A percentile compares a stretch with the other conserved stretches of the same genome.
These are phyloP conservation scores for Lepus townsendii DNA, from an alignment of 2,797 vertebrate genomes.

Conservation along the genomic window DNA sequence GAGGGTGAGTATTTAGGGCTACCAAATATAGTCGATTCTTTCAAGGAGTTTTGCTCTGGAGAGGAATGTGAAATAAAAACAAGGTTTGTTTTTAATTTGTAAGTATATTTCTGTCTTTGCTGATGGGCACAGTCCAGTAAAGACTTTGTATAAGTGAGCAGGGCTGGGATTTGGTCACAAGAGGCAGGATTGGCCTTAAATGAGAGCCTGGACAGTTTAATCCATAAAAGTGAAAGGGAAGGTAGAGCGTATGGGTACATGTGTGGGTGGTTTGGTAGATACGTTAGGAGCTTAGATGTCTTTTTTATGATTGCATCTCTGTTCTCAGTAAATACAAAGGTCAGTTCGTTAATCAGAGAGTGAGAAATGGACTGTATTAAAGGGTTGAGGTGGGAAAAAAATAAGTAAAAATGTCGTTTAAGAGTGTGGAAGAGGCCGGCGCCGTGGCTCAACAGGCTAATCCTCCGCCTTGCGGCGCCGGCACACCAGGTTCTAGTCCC, in stretches of 20 bases:
- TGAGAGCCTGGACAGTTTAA: neutral
- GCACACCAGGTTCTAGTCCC: no score
- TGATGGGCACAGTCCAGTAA: neutral
- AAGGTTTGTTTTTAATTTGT: neutral
- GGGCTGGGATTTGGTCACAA: neutral
- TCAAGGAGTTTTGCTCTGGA: neutral
- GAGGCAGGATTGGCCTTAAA: neutral
- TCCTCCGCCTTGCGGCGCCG: no score
- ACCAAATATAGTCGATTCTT: neutral
- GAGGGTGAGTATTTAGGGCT: neutral
- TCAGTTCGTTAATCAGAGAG: neutral
- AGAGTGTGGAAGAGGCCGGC: neutral
- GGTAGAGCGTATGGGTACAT: neutral
- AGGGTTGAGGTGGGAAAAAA: neutral
- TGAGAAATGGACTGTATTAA: neutral
- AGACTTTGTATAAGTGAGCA: neutral
- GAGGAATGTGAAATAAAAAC: neutral
- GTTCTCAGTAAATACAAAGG: slow-evolving; percentile 32
- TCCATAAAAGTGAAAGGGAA: neutral
- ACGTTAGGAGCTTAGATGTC: neutral
- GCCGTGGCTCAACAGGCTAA: no score
- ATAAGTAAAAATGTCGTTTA: neutral
- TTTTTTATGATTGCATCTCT: neutral
- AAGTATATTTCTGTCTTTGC: neutral
- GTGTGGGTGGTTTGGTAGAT: neutral